These are phyloP conservation scores for Nephrotoma guestfalica DNA, from an alignment of 2,888 invertebrate genomes.

Conservation along the genomic window DNA sequence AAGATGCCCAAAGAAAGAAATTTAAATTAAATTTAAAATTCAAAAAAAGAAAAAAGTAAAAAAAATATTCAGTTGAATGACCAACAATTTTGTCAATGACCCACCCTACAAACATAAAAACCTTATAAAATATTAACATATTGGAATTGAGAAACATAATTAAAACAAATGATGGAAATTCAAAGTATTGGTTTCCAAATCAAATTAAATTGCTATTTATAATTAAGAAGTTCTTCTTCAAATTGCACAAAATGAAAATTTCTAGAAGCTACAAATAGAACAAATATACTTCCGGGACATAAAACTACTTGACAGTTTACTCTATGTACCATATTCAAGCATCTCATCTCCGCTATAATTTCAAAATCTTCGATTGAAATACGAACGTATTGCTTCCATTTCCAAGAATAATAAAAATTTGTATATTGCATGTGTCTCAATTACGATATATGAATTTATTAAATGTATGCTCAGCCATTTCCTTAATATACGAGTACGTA, in stretches of 20 bases:
- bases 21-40: neutral
- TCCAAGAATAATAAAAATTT: neutral
- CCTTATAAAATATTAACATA: neutral
- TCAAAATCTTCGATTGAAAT: neutral
- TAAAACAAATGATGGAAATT: no score
- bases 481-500: neutral
- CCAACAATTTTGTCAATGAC: neutral
- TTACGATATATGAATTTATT: neutral
- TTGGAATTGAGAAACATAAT: no score
- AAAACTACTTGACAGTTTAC: neutral
- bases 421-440: neutral
- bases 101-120: neutral
- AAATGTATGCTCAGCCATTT: neutral
- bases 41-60: neutral
- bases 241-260: no score
- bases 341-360: neutral
- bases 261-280: no score
- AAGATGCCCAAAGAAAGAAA: neutral
- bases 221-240: no score
- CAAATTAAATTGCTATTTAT: no score
- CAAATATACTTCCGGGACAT: neutral
- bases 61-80: neutral
- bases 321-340: neutral
- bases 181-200: no score
- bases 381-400: neutral